A percentile compares a stretch with the other conserved stretches of the same genome.
Conservation (phyloP, 2,888 invertebrate genomes). For the Tanytarsus gracilentus region DNA sequence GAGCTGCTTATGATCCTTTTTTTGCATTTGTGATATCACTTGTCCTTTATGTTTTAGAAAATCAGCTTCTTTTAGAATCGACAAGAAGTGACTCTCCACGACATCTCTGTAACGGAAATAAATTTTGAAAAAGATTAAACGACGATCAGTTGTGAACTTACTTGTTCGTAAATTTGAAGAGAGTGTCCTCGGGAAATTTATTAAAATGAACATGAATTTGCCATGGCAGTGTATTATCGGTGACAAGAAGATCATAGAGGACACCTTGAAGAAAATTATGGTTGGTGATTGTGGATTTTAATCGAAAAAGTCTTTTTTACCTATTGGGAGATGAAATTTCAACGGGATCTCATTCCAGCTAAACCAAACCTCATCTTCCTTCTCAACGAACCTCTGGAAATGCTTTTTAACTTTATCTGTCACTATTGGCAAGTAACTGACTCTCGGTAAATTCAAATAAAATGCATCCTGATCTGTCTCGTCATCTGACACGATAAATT, state of each 20-base stretch:
- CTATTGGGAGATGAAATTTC: slow-evolving; percentile 79
- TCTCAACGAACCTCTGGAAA: slow-evolving; percentile 71
- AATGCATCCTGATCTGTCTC: slow-evolving; percentile 64
- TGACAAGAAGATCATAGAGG: slow-evolving; percentile 64
- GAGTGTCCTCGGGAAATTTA: slow-evolving; percentile 81
- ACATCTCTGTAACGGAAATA: slow-evolving; percentile 56
- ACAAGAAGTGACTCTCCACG: slow-evolving; percentile 90
- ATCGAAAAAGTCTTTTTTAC: slow-evolving; percentile 31
- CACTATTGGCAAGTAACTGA: slow-evolving; percentile 90
- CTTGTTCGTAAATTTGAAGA: slow-evolving; percentile 82
- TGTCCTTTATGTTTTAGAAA: slow-evolving; percentile 91
- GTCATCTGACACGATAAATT: slow-evolving; percentile 86
- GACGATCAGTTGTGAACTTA: too few species aligned
- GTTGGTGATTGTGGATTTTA: not conserved
- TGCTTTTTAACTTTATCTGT: slow-evolving; percentile 92
- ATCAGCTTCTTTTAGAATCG: slow-evolving; percentile 95
- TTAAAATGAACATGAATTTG: slow-evolving; percentile 87
- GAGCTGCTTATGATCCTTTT: slow-evolving; percentile 92
- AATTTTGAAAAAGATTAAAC: not conserved
- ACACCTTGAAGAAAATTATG: slow-evolving; percentile 38
- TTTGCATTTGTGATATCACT: slow-evolving; percentile 84
- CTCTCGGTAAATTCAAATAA: slow-evolving; percentile 85
- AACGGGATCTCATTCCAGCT: slow-evolving; percentile 85
- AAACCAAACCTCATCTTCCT: slow-evolving; percentile 86
- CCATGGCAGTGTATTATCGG: slow-evolving; percentile 72